Evolutionary conservation across 1,140 invertebrate genomes (phyloP).

Genomic region (Drosophila pachea): DNA sequence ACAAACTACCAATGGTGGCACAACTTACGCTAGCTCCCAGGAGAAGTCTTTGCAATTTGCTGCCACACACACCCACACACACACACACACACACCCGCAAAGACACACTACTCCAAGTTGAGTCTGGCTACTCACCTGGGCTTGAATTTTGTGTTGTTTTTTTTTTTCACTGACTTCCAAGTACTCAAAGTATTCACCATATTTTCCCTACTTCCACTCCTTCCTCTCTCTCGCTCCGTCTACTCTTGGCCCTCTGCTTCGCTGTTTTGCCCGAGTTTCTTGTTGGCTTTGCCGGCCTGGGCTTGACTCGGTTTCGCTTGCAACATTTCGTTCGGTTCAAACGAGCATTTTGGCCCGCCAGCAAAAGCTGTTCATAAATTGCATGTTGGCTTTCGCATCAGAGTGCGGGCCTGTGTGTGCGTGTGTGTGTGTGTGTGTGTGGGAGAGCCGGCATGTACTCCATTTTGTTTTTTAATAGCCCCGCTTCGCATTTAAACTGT

Average conservation of each 20-base stretch:
- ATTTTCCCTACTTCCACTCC: not conserved
- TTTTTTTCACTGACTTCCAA: conserved; percentile 14
- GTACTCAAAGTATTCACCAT: conserved; percentile 21
- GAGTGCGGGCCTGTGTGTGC: conserved; percentile 20
- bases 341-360: conserved; percentile 70
- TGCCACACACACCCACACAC: conserved; percentile 18
- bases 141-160: conserved; percentile 17
- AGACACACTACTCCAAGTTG: conserved; percentile 10
- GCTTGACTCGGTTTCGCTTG: conserved; percentile 33
- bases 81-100: not conserved
- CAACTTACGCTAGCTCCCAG: conserved; percentile 36
- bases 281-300: conserved; percentile 36
- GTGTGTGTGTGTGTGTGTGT: conserved; percentile 26
- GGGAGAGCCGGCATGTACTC: conserved; percentile 61
- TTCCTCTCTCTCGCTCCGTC: no score
- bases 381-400: conserved; percentile 70
- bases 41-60: conserved; percentile 46
- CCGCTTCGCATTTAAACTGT: conserved; percentile 73
- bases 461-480: conserved; percentile 76
- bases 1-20: conserved; percentile 28
- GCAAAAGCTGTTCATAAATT: conserved; percentile 76
- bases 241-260: no score
- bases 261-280: conserved; percentile 4
- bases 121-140: conserved; percentile 36
- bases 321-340: conserved; percentile 70